These are phyloP conservation scores for Vanessa atalanta DNA, from an alignment of 1,140 invertebrate genomes.

Conservation along the genomic window DNA sequence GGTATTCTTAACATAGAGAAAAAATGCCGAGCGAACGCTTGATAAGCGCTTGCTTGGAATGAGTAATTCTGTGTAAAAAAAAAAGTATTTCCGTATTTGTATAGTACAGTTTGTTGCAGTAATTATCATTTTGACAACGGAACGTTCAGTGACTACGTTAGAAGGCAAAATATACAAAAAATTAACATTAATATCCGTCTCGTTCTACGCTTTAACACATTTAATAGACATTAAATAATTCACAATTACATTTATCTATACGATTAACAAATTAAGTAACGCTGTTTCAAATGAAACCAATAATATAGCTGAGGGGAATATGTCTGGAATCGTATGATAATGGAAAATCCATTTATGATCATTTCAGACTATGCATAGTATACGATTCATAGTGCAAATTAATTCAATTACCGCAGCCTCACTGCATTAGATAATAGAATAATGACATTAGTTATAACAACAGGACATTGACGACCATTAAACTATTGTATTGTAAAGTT, in stretches of 20 bases:
- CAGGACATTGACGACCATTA: not conserved
- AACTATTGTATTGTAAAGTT: not conserved
- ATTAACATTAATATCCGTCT: too few relatives aligned
- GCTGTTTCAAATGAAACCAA: slow-evolving; percentile 16
- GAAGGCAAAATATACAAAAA: too few relatives aligned
- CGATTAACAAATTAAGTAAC: not conserved
- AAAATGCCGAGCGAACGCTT: too few relatives aligned
- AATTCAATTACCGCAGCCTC: slow-evolving; percentile 24
- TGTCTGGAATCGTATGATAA: slow-evolving; percentile 29
- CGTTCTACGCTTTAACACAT: not conserved
- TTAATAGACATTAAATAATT: not conserved
- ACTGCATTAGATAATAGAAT: slow-evolving; percentile 23
- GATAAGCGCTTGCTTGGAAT: too few relatives aligned
- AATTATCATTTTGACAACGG: too few relatives aligned
- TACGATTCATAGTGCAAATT: slow-evolving; percentile 30
- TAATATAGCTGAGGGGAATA: slow-evolving; percentile 16
- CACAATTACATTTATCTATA: not conserved
- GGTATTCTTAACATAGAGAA: too few relatives aligned
- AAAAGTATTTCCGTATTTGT: too few relatives aligned
- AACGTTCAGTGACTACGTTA: too few relatives aligned
- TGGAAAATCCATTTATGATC: slow-evolving; percentile 32
- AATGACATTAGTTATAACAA: slow-evolving; percentile 6
- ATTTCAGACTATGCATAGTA: slow-evolving; percentile 22
- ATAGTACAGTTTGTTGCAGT: too few relatives aligned
- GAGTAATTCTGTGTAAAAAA: too few relatives aligned